Percentiles rank a stretch among this genome's conserved stretches.
Evolutionary conservation across 2,888 invertebrate species (phyloP).

Genomic region (Melanophora roralis): DNA sequence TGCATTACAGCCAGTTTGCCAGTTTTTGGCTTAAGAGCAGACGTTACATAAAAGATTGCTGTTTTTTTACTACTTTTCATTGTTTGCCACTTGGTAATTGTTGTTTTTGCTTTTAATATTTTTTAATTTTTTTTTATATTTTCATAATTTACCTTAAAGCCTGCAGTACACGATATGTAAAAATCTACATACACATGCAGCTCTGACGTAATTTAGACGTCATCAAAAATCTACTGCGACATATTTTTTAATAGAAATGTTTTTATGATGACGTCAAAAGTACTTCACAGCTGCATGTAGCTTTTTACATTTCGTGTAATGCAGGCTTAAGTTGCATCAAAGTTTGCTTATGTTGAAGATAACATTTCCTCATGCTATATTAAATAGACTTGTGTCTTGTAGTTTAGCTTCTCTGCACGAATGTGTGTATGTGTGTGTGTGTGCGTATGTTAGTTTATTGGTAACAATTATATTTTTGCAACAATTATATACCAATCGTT

Average conservation of each 20-base stretch:
- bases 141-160: slow-evolving; percentile 33
- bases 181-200: no score
- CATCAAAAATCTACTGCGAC: no score
- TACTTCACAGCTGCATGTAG: no score
- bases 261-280: no score
- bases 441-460: background rate
- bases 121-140: slow-evolving; percentile 41
- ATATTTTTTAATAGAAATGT: no score
- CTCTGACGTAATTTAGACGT: no score
- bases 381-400: slow-evolving; percentile 3
- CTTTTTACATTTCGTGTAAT: background rate
- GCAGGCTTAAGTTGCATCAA: slow-evolving; percentile 46
- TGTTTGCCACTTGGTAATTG: slow-evolving; percentile 34
- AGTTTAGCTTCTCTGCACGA: background rate
- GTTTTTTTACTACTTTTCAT: slow-evolving; percentile 46
- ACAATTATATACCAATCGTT: background rate
- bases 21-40: slow-evolving; percentile 27
- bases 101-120: background rate
- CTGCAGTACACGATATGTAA: no score
- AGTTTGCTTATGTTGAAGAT: slow-evolving; percentile 30
- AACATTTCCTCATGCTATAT: slow-evolving; percentile 50
- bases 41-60: slow-evolving; percentile 18
- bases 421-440: background rate
- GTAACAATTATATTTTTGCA: background rate
- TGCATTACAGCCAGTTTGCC: slow-evolving; percentile 10